Evolutionary conservation across 2,888 invertebrate genomes (phyloP), one percentile per base, ranked within the genome.

Genomic region (Rhodophaea formosa): DNA sequence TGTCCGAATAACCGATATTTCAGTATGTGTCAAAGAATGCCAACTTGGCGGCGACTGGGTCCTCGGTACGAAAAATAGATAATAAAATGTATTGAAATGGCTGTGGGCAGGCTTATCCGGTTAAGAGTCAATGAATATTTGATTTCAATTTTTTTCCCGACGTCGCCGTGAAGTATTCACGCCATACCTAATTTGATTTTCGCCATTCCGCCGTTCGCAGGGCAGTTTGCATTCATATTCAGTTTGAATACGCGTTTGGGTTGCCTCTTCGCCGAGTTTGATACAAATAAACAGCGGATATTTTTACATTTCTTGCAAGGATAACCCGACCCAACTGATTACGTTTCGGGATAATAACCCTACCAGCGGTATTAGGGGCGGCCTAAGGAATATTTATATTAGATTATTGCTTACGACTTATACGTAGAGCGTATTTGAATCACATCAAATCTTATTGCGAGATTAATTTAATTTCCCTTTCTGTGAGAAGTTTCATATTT

Each of bases 171-270:
- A 91, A 91, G 91, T 89, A 91, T 90, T 90, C 88, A 84, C 88
- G 88, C 90, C 82, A 88, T 90, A 90, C 91, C 91, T 91, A 91
- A 91, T 91, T 91, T 91, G 91, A 90, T 91, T 91, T 89, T 88
- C 86, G 86, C 91, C 88, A 88, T 91, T 90, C 71, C 83, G 80
- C 84, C 86, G 82, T 90, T 90, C 84, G 86, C 79, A 74, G 75
- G 86, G 89, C 89, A 88, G 88, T 91, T 91, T 91, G 88, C 88
- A 91, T 91, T 91, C 90, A 90, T 91, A 91, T 91, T 89, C 87
- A 83, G 87, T 85, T 86, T 86, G 89, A 85, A 90, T 90, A 89
- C 87, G 84, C 89, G 80, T 88, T 86, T 79, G 90, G 90, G 88
- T 86, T 85, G 86, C 88, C 83, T 87, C 82, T 83, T 82, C 79